Evolutionary conservation across 2,797 vertebrate genomes (phyloP).

Genomic region (Falco columbarius): DNA sequence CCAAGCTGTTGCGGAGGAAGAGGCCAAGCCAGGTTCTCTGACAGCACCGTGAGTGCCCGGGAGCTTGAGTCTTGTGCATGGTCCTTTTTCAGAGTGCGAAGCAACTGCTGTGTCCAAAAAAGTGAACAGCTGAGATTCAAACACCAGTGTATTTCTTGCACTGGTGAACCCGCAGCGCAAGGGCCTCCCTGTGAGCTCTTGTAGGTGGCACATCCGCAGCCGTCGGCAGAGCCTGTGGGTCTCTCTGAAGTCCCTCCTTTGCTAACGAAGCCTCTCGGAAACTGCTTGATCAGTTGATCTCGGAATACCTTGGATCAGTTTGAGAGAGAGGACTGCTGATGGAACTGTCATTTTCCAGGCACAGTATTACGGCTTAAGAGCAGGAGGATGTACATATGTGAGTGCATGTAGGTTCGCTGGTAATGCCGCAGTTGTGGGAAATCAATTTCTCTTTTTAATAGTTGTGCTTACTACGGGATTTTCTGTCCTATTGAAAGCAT

Average conservation of each 20-base stretch:
- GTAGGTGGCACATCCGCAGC: accelerated
- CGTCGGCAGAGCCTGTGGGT: accelerated
- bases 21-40: background rate
- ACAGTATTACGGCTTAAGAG: accelerated
- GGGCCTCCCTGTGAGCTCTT: accelerated
- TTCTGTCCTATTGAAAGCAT: background rate
- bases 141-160: accelerated
- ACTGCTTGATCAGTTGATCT: too few species aligned
- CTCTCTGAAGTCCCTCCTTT: background rate
- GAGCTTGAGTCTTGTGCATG: background rate
- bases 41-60: accelerated
- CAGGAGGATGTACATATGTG: background rate
- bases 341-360: background rate
- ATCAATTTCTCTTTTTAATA: background rate
- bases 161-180: accelerated
- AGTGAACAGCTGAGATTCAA: background rate
- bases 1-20: background rate
- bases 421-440: background rate
- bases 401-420: accelerated
- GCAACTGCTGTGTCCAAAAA: accelerated
- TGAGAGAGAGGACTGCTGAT: background rate
- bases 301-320: background rate
- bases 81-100: accelerated
- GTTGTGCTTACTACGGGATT: background rate
- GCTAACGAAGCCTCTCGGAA: background rate